A percentile compares a stretch with the other conserved stretches of the same genome.
Evolutionary conservation across 2,888 invertebrate genomes (phyloP).

Genomic region (Sympetrum striolatum): DNA sequence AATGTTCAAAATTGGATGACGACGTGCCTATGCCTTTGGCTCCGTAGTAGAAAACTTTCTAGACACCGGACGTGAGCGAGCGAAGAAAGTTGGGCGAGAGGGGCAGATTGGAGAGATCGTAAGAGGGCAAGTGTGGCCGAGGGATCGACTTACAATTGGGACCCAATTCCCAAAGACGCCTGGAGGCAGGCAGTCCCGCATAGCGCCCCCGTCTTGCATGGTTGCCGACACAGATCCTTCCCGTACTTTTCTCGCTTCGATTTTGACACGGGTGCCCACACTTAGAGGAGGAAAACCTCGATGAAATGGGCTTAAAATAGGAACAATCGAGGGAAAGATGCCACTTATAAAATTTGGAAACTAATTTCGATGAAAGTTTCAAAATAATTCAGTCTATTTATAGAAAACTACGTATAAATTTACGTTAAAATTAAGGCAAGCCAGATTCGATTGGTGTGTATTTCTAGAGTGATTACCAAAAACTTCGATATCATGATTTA

Average conservation of each 20-base stretch:
- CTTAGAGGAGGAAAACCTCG: no score
- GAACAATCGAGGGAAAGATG: no score
- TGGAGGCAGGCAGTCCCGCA: background rate
- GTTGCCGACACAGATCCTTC: background rate
- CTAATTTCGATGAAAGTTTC: no score
- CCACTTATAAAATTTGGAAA: no score
- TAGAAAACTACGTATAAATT: no score
- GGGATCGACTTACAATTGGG: background rate
- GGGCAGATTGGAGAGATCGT: background rate
- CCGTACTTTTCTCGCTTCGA: background rate
- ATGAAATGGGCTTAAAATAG: no score
- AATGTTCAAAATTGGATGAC: conserved; percentile 27
- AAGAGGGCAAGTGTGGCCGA: background rate
- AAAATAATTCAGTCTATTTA: no score
- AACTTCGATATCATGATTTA: no score
- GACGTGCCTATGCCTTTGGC: conserved; percentile 12
- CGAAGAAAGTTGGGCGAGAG: background rate
- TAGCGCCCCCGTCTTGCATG: background rate
- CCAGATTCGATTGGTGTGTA: no score
- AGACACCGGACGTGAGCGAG: background rate
- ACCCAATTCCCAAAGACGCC: conserved; percentile 9
- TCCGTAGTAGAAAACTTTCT: conserved; percentile 17
- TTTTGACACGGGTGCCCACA: background rate
- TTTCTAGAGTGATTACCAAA: no score
- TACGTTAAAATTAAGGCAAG: no score